Evolutionary conservation across 2,888 invertebrate genomes (phyloP), one percentile per base, ranked within the genome.

Genomic region (Cylloceria caligata): DNA sequence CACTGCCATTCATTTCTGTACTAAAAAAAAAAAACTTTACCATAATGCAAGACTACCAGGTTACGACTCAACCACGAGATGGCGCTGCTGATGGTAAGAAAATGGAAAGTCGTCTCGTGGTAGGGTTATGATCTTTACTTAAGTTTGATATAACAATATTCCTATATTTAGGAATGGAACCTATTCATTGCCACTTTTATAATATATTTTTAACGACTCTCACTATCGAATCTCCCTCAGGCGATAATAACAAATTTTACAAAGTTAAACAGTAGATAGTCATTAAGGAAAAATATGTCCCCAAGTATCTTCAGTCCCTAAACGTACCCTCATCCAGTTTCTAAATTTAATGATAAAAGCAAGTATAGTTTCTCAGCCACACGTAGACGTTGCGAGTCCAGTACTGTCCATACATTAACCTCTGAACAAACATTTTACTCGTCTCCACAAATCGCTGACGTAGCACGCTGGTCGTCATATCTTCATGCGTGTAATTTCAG

Each of bases 331-430:
- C 9, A 1, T 6, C 5, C 6, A 19, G 16, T 11, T 19, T 19
- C 6, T 19, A 47, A 9, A 30, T 47, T 62, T 30, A 16, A 52
- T 24, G 64, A 52, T 42, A 55, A 77, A 69, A 47, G 49, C 42
- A 34, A 62, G 34, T 39, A 30, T 69, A 49, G 42, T 52, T 74
- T 45, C 36, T 24, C 52, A 13, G 36, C 73, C 13, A 42, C 47
- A 45, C 45, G 3, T 9, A 24, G 62, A 21, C 64, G 47, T 39
- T 77, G 24, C 11, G 16, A 13, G 71, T 49, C 9, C 36, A 5
- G 47, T 52, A 60, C 30, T 27, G 24, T 39, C 64, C 77, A 77
- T 77, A 71, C 77, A 68, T 77, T 77, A 64, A 77, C 77, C 77
- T 71, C 64, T 55, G 55, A 21, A 55, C 77, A 77, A 77, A 77